These are phyloP conservation scores for Eudyptes chrysolophus DNA, from an alignment of 2,113 vertebrate genomes.

Conservation along the genomic window DNA sequence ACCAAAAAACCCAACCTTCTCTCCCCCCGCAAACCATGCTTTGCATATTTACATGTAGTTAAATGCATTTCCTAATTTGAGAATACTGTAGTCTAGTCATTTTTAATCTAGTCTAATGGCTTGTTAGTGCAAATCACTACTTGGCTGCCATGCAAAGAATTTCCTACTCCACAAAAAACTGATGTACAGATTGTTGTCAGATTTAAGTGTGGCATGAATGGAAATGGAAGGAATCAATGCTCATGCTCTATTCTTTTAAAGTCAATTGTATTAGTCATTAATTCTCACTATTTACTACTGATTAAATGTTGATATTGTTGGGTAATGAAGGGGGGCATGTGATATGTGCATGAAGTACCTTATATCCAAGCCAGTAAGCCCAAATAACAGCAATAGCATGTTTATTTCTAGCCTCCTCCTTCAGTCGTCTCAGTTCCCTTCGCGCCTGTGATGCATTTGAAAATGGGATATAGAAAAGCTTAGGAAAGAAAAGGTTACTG, in stretches of 20 bases:
- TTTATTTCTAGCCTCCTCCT: constrained; percentile 94
- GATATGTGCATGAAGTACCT: constrained; percentile 87
- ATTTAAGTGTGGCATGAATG: constrained; percentile 12
- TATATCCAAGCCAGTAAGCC: constrained; percentile 98
- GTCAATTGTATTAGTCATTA: constrained; percentile 31
- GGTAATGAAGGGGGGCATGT: constrained; percentile 65
- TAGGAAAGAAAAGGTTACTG: constrained; percentile 72
- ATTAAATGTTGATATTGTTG: background rate
- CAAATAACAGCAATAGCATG: constrained; percentile 97
- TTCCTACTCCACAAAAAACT: constrained; percentile 3
- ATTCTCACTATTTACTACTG: background rate
- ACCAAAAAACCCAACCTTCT: background rate
- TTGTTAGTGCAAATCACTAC: constrained; percentile 65
- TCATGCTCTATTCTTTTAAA: constrained; percentile 56
- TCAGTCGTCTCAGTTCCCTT: constrained; percentile 94
- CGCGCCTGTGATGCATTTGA: constrained; percentile 89
- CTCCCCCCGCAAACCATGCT: constrained; percentile 15
- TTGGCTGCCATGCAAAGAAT: constrained; percentile 43
- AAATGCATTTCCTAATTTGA: constrained; percentile 2
- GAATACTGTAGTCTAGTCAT: background rate
- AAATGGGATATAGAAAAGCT: constrained; percentile 77
- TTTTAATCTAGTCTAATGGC: constrained; percentile 15
- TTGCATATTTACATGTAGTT: background rate
- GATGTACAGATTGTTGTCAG: background rate
- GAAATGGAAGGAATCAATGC: constrained; percentile 18